Percentiles rank a stretch among this genome's conserved stretches.
Evolutionary conservation across 2,113 vertebrate species (phyloP).

Genomic region (Channa maculata): DNA sequence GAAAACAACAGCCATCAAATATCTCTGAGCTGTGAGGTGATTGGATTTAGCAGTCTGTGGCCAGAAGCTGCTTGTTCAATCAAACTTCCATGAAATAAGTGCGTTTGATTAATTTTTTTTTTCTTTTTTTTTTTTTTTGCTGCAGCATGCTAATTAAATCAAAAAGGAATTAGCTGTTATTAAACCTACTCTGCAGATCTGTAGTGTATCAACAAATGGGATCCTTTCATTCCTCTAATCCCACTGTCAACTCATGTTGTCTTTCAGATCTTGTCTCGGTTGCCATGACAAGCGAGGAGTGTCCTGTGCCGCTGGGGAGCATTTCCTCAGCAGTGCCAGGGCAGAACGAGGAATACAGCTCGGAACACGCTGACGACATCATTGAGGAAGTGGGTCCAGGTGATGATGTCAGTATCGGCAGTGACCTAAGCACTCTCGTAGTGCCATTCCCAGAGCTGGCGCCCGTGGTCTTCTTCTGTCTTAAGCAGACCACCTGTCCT

Average conservation of each 20-base stretch:
- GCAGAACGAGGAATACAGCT: slow-evolving; percentile 80
- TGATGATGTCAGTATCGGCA: slow-evolving; percentile 84
- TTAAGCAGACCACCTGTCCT: slow-evolving; percentile 96
- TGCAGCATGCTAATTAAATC: neutral
- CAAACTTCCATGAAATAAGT: slow-evolving; percentile 14
- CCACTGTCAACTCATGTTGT: neutral
- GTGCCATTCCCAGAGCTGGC: slow-evolving; percentile 94
- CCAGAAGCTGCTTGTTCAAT: slow-evolving; percentile 1
- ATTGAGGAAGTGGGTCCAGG: slow-evolving; percentile 83
- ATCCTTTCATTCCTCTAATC: slow-evolving; percentile 6
- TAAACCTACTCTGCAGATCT: neutral
- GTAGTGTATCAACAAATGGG: neutral
- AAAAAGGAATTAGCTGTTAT: neutral
- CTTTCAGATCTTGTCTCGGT: slow-evolving; percentile 78
- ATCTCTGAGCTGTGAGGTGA: slow-evolving; percentile 20
- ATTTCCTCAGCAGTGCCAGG: slow-evolving; percentile 76
- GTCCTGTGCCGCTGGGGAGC: slow-evolving; percentile 84
- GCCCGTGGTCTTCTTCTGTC: slow-evolving; percentile 96
- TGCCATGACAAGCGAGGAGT: slow-evolving; percentile 89
- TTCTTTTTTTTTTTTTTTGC: too few relatives aligned
- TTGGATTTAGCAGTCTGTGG: neutral
- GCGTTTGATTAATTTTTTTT: slow-evolving; percentile 3
- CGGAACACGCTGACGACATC: slow-evolving; percentile 79
- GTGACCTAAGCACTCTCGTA: slow-evolving; percentile 85
- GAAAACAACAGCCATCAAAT: slow-evolving; percentile 33